Evolutionary conservation across 2,113 vertebrate species (phyloP).

Genomic region (Hystrix cristata): DNA sequence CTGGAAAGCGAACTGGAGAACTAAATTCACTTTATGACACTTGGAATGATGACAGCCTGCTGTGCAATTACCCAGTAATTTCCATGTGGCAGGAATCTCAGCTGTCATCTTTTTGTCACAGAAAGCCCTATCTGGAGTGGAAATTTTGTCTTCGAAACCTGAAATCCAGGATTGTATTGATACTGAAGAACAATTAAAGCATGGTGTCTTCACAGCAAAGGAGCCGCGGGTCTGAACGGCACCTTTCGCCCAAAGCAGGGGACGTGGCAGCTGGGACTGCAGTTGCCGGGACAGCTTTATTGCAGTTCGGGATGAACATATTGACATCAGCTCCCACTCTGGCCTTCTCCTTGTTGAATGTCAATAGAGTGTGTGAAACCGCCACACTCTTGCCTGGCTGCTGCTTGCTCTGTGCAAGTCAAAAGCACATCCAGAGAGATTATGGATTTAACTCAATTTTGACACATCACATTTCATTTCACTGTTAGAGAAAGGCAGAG

Average conservation of each 20-base stretch:
- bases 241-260: slow-evolving; percentile 13
- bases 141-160: slow-evolving; percentile 53
- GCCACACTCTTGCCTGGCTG: slow-evolving; percentile 66
- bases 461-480: slow-evolving; percentile 81
- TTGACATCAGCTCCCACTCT: slow-evolving; percentile 74
- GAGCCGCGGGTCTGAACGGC: neutral
- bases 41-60: neutral
- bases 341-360: slow-evolving; percentile 77
- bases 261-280: slow-evolving; percentile 67
- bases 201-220: neutral
- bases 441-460: slow-evolving; percentile 81
- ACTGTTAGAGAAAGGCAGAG: slow-evolving; percentile 78
- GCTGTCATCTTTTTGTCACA: slow-evolving; percentile 61
- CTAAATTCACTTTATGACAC: neutral
- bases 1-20: slow-evolving; percentile 27
- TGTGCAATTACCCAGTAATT: slow-evolving; percentile 22
- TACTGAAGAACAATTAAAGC: slow-evolving; percentile 41
- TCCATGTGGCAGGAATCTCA: slow-evolving; percentile 57
- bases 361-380: slow-evolving; percentile 64
- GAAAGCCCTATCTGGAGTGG: neutral
- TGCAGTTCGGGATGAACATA: slow-evolving; percentile 67
- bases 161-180: slow-evolving; percentile 20
- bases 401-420: slow-evolving; percentile 68
- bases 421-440: slow-evolving; percentile 80
- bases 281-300: slow-evolving; percentile 78